These are phyloP conservation scores for Minunthozetes semirufus DNA, from an alignment of 2,888 invertebrate genomes.

Conservation along the genomic window DNA sequence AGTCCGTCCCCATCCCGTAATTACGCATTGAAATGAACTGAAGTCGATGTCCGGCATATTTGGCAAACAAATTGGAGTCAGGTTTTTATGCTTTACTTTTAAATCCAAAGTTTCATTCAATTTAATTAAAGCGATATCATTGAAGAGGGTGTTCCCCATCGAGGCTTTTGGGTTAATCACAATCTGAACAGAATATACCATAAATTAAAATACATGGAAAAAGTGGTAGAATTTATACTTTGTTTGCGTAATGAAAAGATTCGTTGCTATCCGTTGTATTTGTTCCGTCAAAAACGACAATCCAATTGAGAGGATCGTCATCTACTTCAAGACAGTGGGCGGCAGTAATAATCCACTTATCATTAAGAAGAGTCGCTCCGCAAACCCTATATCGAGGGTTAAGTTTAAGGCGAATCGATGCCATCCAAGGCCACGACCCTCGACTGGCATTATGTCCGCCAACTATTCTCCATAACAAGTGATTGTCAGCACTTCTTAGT, in stretches of 20 bases:
- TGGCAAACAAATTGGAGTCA: constrained; percentile 7
- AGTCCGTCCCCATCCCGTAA: background rate
- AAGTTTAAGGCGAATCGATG: background rate
- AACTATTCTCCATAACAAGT: background rate
- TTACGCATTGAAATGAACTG: background rate
- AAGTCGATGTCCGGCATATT: background rate
- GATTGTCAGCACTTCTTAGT: background rate
- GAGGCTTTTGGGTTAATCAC: background rate
- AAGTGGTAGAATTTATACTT: constrained; percentile 1
- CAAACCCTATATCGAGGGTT: background rate
- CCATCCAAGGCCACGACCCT: background rate
- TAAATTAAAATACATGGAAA: too few relatives aligned
- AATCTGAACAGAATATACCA: too few relatives aligned
- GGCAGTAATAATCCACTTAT: background rate
- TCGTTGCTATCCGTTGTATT: background rate
- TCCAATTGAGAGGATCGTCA: background rate
- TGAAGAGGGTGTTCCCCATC: background rate
- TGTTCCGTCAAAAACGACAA: background rate
- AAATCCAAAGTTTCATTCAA: background rate
- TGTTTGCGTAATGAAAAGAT: background rate
- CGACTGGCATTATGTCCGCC: background rate
- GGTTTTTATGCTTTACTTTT: background rate
- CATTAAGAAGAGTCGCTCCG: background rate
- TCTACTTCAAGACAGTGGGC: background rate
- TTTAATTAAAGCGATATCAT: constrained; percentile 19